These are phyloP conservation scores for cat (Felis catus) DNA, from an alignment of 2,113 vertebrate genomes.

Conservation along the genomic window F.catus_Fca126_mat1.0 CM031412.1:114552501-114553000, in stretches of 20 bases:
- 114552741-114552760: conserved; percentile 52
- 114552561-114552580: background rate
- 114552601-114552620: conserved; percentile 19
- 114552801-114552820: conserved; percentile 23
- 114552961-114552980: conserved; percentile 4
- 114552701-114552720: conserved; percentile 38
- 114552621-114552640: background rate
- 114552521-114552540: background rate
- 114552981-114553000: conserved; percentile 36
- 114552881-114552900: background rate
- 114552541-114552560: background rate
- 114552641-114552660: background rate
- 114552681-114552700: conserved; percentile 23
- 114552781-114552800: conserved; percentile 5
- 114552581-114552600: background rate
- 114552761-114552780: conserved; percentile 7
- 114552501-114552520: background rate
- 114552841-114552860: conserved; percentile 54
- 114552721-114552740: background rate
- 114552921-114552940: conserved; percentile 26
- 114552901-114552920: conserved; percentile 29
- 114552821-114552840: conserved; percentile 31
- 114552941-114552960: conserved; percentile 16
- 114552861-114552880: conserved; percentile 6
- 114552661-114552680: conserved; percentile 16